Percentiles rank a stretch among this genome's conserved stretches.
These are phyloP conservation scores for Metalampra italica DNA, from an alignment of 2,888 invertebrate species.

Conservation along the genomic window DNA sequence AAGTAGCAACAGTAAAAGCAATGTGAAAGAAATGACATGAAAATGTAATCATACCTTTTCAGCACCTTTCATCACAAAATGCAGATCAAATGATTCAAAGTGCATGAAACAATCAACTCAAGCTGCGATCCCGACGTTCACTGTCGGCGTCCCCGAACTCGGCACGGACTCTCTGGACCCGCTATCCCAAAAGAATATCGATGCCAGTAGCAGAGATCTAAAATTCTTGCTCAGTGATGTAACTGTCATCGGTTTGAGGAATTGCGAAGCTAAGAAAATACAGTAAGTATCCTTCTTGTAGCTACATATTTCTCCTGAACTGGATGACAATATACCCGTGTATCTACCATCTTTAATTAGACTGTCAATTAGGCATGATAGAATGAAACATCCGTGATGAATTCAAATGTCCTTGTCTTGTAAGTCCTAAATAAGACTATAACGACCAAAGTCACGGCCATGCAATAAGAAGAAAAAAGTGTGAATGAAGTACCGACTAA, in stretches of 20 bases:
- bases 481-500: no score
- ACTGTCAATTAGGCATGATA: no score
- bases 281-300: conserved; percentile 32
- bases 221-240: conserved; percentile 33
- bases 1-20: no score
- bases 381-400: no score
- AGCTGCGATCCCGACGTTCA: conserved; percentile 23
- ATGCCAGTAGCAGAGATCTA: conserved; percentile 32
- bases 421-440: no score
- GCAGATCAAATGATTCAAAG: conserved; percentile 28
- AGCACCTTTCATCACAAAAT: conserved; percentile 40
- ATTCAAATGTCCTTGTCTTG: no score
- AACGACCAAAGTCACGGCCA: no score
- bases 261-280: conserved; percentile 34
- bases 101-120: conserved; percentile 29
- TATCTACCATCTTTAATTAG: no score
- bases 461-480: no score
- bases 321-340: no score
- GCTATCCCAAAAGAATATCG: conserved; percentile 28
- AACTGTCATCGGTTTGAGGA: conserved; percentile 34
- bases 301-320: no score
- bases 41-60: neutral
- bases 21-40: no score
- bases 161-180: conserved; percentile 39
- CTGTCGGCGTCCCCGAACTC: conserved; percentile 33